Evolutionary conservation across 2,888 invertebrate species (phyloP), one percentile per base, ranked within the genome.

Genomic region (Microplitis manilae): DNA sequence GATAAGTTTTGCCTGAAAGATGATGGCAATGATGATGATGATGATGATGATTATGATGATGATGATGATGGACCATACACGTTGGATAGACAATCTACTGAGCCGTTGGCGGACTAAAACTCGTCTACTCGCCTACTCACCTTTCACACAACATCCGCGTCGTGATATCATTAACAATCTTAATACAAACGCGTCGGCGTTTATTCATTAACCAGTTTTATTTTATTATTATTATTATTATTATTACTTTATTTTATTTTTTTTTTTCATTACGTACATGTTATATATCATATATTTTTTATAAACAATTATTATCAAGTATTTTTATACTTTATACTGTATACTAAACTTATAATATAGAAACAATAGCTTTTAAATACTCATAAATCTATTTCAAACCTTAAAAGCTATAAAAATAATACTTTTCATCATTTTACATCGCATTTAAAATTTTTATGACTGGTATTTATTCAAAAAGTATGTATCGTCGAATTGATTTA

Each of bases 11-110:
- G 68, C 39, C 65, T 30, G 68, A 70, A 67, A 50, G 72, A 72
- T n/a, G 59, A 71, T 17, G 40, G 62, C 73, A 17, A 30, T 68
- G n/a, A 61, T 41, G 41, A 20, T 20, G 20, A 20, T 20, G 20
- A 20, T 20, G 61, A 5, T 40, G 61, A 59, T 76, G 65, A 68
- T 62, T n/a, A 20, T 20, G 20, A 20, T 20, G 20, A 20, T 20
- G 61, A 5, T 40, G 61, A 59, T 76, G 65, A 68, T 62, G 73
- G 65, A 73, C 73, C 67, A 67, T 64, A 6, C 15, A 41, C 20
- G 67, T 59, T 67, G 50, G 67, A 38, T 50, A 59, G 65, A 73
- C 67, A 67, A 67, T 73, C 30, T 67, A 67, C 30, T 70, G n/a
- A 20, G 40, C 15, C 7, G 7, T 39, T 17, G 13, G 6, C 13